Percentiles rank a stretch among this genome's conserved stretches.
Evolutionary conservation across 2,888 invertebrate species (phyloP).

Genomic region (Netelia inedita): DNA sequence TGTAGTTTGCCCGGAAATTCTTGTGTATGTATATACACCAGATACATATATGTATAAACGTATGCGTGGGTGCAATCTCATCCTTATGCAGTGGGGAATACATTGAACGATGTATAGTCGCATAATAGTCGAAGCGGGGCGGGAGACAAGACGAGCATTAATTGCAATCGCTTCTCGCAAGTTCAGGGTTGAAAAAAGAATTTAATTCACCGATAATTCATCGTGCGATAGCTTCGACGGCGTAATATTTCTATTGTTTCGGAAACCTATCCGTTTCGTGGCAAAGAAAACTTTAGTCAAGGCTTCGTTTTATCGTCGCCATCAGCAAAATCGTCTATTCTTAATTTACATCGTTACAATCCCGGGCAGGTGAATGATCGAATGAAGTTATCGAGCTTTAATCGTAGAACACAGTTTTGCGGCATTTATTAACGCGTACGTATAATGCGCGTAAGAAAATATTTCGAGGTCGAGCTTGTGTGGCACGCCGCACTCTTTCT

Average conservation of each 20-base stretch:
- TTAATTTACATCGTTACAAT: constrained; percentile 26
- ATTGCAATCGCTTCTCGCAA: not conserved
- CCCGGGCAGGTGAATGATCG: constrained; percentile 62
- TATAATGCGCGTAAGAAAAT: constrained; percentile 10
- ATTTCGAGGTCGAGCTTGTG: constrained; percentile 79
- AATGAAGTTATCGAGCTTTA: constrained; percentile 63
- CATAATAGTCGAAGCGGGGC: not conserved
- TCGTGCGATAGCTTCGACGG: no score
- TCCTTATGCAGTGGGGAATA: not conserved
- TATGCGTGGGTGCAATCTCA: not conserved
- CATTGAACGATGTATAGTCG: not conserved
- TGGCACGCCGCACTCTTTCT: constrained; percentile 50
- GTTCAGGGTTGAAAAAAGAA: not conserved
- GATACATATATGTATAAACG: not conserved
- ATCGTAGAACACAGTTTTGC: constrained; percentile 35
- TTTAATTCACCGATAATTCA: not conserved
- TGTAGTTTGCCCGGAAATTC: constrained; percentile 31
- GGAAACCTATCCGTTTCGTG: not conserved
- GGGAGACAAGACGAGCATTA: not conserved
- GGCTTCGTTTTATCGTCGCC: not conserved
- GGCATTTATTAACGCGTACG: constrained; percentile 10
- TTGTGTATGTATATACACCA: constrained; percentile 32
- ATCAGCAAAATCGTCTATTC: constrained; percentile 16
- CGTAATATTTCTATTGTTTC: no score
- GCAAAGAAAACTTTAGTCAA: constrained; percentile 5